Base-by-base conservation (phyloP, 2,113 vertebrate species). In the Marcusenius ussheri region DNA sequence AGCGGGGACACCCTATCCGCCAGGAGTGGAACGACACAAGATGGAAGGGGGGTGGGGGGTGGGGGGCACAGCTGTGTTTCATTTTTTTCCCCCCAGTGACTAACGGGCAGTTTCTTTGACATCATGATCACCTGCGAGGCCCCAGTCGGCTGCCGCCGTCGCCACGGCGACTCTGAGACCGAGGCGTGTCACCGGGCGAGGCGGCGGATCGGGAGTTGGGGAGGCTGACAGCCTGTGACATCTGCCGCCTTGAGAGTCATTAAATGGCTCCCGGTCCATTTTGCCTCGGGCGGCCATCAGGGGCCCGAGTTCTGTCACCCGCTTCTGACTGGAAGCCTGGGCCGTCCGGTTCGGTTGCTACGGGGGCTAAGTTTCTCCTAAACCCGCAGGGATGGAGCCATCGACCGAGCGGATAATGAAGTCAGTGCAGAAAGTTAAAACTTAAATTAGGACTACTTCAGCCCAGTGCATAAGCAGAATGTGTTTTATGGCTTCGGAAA, bases 61-160 rank as follows among this genome's bases (percentile, higher is more conserved):
- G 70, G 35, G 31, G 35, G 66, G 66, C 66, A 19, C 70, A 19
- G 74, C 4, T 17, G 35, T 19, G 31, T 80, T 35, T 80, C 74
- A 80, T 42, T 80, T 19, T 39, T 2, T 3, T 0, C 17, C 15
- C 35, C 17, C 35, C 35, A 35, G 74, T 42, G 74, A 39, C 74
- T 80, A 80, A 80, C 13, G 74, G 74, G 31, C 74, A 80, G 74
- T 80, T 80, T 80, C 74, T 80, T 80, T 80, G 74, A 80, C 74
- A 80, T 80, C 74, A 80, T 80, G 74, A 80, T 80, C 74, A 80
- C 74, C 74, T 80, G 6, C 17, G 15, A 80, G 74, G 74, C 74
- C 74, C 74, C 35, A 80, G 74, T 39, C 74, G 35, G 4, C 35
- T 80, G 35, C 74, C 6, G 15, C 74, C 74, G 17, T 42, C 17